Percentiles rank a stretch among this genome's conserved stretches.
Evolutionary conservation across 2,113 vertebrate genomes (phyloP).

Genomic region (Psittacula cyanocephala): DNA sequence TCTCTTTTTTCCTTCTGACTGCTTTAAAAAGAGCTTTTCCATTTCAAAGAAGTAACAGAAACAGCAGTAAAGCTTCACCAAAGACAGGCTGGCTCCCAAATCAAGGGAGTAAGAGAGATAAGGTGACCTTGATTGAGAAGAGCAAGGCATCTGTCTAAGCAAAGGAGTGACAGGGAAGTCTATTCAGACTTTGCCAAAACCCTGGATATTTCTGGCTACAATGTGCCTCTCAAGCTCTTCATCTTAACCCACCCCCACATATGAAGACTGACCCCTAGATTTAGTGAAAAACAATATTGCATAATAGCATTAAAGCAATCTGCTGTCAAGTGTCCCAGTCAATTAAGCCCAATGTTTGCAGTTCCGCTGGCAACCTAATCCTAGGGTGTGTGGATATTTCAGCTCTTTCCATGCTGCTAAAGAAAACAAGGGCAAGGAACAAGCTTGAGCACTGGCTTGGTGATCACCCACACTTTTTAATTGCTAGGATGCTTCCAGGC

Average conservation of each 20-base stretch:
- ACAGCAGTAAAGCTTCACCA: background rate
- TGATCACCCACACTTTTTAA: background rate
- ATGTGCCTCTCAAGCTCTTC: background rate
- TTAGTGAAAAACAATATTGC: background rate
- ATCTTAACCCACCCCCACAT: background rate
- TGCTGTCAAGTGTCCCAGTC: background rate
- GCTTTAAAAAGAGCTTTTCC: background rate
- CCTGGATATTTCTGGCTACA: background rate
- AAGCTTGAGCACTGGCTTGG: background rate
- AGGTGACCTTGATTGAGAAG: background rate
- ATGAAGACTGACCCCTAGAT: background rate
- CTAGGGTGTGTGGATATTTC: background rate
- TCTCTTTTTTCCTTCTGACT: background rate
- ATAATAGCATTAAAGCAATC: background rate
- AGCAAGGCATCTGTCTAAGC: background rate
- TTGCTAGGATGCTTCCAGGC: background rate
- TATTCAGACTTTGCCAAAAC: background rate
- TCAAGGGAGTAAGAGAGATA: background rate
- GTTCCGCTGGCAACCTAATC: slow-evolving; percentile 10
- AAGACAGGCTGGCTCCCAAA: background rate
- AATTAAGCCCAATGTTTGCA: background rate
- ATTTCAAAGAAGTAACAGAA: background rate
- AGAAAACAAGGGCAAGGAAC: background rate
- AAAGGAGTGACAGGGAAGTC: background rate
- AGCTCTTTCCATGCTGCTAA: background rate